A percentile compares a stretch with the other conserved stretches of the same genome.
Conservation (phyloP, 2,888 invertebrate species). For the Chrysopilus asiliformis region DNA sequence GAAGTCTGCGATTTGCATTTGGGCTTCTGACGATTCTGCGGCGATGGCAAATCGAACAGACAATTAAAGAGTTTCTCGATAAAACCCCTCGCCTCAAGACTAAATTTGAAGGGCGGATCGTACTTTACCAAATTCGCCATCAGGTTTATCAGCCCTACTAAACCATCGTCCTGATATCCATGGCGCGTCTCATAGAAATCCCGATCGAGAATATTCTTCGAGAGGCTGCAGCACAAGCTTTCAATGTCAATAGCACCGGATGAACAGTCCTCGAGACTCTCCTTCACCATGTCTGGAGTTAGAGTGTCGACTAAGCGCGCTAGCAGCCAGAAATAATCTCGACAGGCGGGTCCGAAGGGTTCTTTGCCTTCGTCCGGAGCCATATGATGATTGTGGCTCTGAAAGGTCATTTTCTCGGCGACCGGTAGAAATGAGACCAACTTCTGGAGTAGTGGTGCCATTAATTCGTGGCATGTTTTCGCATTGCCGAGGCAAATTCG, state of each 20-base stretch:
- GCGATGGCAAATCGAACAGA: slow-evolving; percentile 80
- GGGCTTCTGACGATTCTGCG: slow-evolving; percentile 70
- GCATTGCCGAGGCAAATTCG: slow-evolving; percentile 61
- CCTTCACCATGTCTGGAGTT: slow-evolving; percentile 63
- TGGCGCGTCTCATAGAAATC: slow-evolving; percentile 74
- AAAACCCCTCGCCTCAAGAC: slow-evolving; percentile 51
- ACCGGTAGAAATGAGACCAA: slow-evolving; percentile 67
- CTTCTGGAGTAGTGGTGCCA: slow-evolving; percentile 68
- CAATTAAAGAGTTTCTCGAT: slow-evolving; percentile 63
- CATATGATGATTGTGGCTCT: slow-evolving; percentile 37
- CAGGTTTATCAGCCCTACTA: slow-evolving; percentile 75
- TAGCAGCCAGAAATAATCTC: slow-evolving; percentile 89
- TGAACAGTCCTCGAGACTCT: slow-evolving; percentile 43
- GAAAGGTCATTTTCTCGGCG: slow-evolving; percentile 73
- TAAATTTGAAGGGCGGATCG: slow-evolving; percentile 72
- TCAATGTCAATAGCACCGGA: slow-evolving; percentile 55
- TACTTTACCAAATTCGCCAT: slow-evolving; percentile 82
- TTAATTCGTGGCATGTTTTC: slow-evolving; percentile 43
- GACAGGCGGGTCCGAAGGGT: slow-evolving; percentile 85
- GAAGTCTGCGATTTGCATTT: slow-evolving; percentile 88
- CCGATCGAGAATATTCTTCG: slow-evolving; percentile 58
- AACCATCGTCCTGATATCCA: slow-evolving; percentile 77
- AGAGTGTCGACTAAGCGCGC: slow-evolving; percentile 78
- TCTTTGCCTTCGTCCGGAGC: slow-evolving; percentile 76
- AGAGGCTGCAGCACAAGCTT: slow-evolving; percentile 56